Evolutionary conservation across 2,797 vertebrate species (phyloP).

Genomic region (Poecilia wingei): DNA sequence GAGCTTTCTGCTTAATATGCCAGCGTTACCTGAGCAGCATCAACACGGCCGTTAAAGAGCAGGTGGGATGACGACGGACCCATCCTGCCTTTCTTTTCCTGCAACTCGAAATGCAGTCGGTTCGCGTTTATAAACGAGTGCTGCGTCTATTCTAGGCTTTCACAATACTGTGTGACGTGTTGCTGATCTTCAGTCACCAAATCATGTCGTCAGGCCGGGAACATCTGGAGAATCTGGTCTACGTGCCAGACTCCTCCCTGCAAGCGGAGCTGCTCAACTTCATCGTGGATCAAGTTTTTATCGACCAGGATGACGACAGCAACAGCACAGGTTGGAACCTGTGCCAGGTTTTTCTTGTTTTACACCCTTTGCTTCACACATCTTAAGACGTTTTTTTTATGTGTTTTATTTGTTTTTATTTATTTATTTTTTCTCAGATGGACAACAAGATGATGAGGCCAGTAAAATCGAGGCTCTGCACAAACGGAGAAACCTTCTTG

Average conservation of each 20-base stretch:
- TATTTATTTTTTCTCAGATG: conserved; percentile 76
- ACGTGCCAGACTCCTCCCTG: conserved; percentile 89
- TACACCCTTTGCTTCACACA: background rate
- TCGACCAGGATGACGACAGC: conserved; percentile 92
- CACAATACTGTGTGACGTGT: conserved; percentile 91
- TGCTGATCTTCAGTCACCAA: conserved; percentile 98
- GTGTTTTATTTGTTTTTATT: background rate
- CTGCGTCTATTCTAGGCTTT: conserved; percentile 85
- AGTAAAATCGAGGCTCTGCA: conserved; percentile 97
- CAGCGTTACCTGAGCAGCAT: conserved; percentile 94
- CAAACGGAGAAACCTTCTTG: conserved; percentile 95
- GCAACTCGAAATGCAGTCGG: background rate
- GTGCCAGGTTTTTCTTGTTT: background rate
- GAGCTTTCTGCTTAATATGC: conserved; percentile 94
- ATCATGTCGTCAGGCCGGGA: conserved; percentile 93
- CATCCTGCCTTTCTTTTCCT: background rate
- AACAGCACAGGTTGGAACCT: conserved; percentile 85
- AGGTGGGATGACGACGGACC: conserved; percentile 78
- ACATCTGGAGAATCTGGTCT: conserved; percentile 91
- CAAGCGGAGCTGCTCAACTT: conserved; percentile 95
- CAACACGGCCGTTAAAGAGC: conserved; percentile 94
- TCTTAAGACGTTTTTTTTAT: background rate
- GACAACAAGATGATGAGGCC: conserved; percentile 96
- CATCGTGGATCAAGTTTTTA: conserved; percentile 95
- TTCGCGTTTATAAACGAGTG: conserved; percentile 29